Base-by-base conservation (phyloP, 2,113 vertebrate genomes). In the Anthoscopus minutus region DNA sequence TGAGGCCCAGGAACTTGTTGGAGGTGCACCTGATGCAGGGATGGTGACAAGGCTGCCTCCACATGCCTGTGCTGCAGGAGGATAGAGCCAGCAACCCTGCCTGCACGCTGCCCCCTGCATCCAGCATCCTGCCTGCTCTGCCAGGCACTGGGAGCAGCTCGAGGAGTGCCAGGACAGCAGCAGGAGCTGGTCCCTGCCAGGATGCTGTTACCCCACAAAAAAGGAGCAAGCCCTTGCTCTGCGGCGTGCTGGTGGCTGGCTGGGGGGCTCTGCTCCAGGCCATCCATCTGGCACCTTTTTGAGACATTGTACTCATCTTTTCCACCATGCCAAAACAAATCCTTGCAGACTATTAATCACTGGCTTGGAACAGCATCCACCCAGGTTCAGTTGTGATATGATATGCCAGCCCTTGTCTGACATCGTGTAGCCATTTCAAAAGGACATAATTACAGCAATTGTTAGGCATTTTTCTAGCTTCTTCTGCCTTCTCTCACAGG, bases 261-360 rank as follows among this genome's bases (percentile, higher is more conserved):
- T 12, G 30, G 86, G 94, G 84, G 86, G 35, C 15, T 83, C 84
- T 37, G 66, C 78, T 91, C 83, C 8, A 12, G 53, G 21, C 66
- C 37, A 33, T 72, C 95, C 94, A 94, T 96, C 93, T 97, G 94
- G 85, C 57, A 86, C 62, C 79, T 95, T 64, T 80, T 77, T 83
- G 93, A 95, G 66, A 86, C 67, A 17, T 78, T 6, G 6, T 11
- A 33, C 62, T 96, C 23, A 7, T 21, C 73, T 90, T 96, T 94
- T 84, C 10, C 7, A 16, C 62, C 53, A 58, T 64, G 78, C 88
- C 81, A 97, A 94, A 91, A 82, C 56, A 97, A 97, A 85, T 73
- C 81, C 88, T 92, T 87, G 89, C 91, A 93, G 93, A 62, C 85
- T 73, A 93, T 95, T 96, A 96, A 93, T 95, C 95, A 95, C 45